Evolutionary conservation across 2,113 vertebrate genomes (phyloP).

Genomic region (Poeciliopsis retropinna): DNA sequence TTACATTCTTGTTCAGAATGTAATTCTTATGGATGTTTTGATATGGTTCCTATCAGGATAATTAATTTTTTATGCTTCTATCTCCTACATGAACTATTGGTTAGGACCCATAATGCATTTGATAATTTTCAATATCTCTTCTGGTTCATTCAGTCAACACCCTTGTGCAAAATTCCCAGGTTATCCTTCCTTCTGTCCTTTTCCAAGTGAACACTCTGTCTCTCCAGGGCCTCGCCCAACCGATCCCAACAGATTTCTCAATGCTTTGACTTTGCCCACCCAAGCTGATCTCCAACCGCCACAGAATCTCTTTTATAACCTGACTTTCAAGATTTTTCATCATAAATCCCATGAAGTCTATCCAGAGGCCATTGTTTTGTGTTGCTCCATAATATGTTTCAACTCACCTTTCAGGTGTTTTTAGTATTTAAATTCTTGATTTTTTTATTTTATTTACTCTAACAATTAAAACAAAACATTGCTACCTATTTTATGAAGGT

Average conservation of each 20-base stretch:
- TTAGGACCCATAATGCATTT: not conserved
- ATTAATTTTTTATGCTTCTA: not conserved
- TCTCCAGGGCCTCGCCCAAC: not conserved
- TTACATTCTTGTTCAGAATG: not conserved
- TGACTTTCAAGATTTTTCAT: not conserved
- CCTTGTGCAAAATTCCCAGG: not conserved
- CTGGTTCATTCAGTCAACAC: not conserved
- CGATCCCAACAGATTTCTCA: not conserved
- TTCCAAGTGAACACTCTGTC: not conserved
- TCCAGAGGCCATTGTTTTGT: too few relatives aligned
- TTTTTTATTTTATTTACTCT: too few relatives aligned
- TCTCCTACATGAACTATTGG: not conserved
- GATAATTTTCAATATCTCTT: not conserved
- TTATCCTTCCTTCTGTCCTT: not conserved
- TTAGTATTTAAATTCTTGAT: too few relatives aligned
- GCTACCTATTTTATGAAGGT: not conserved
- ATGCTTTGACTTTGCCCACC: not conserved
- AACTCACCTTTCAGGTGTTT: not conserved
- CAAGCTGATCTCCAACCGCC: not conserved
- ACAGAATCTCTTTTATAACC: not conserved
- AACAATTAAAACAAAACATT: not conserved
- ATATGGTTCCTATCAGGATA: not conserved
- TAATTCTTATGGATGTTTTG: not conserved
- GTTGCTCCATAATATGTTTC: not conserved
- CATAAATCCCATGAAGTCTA: not conserved